These are phyloP conservation scores for Machimus atricapillus DNA, from an alignment of 2,888 invertebrate genomes.

Conservation along the genomic window DNA sequence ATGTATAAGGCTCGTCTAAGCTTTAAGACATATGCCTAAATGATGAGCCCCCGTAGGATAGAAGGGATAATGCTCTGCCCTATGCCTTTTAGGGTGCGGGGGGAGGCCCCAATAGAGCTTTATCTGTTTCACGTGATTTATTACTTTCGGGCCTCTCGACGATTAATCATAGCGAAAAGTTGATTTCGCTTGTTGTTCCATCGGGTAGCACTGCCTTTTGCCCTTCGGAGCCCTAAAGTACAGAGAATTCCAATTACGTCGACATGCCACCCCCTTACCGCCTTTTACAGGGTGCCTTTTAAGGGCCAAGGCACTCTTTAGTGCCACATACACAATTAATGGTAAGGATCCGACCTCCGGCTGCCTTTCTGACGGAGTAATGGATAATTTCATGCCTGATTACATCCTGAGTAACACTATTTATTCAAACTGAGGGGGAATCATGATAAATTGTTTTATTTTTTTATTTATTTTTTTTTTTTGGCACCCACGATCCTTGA, in stretches of 20 bases:
- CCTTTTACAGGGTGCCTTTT: not conserved
- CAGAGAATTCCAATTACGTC: constrained; percentile 20
- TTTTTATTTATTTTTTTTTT: not conserved
- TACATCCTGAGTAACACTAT: constrained; percentile 36
- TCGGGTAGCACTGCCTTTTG: not conserved
- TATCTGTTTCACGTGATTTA: constrained; percentile 40
- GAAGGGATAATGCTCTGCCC: constrained; percentile 1
- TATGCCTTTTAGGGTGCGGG: not conserved
- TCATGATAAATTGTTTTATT: constrained; percentile 27
- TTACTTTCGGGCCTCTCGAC: constrained; percentile 30
- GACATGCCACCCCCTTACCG: not conserved
- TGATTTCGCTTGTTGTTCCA: constrained; percentile 12
- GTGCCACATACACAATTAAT: constrained; percentile 22
- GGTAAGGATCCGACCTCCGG: not conserved
- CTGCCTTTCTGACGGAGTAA: not conserved
- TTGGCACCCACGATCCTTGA: not conserved
- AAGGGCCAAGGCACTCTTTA: not conserved
- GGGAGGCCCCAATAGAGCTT: constrained; percentile 1
- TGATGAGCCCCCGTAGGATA: constrained; percentile 14
- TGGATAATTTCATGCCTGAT: constrained; percentile 33
- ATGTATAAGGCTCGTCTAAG: not conserved
- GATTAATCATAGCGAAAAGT: constrained; percentile 40
- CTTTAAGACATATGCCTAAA: constrained; percentile 10
- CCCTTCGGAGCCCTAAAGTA: not conserved
- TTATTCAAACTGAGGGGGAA: constrained; percentile 7